Base-by-base conservation (phyloP, 2,113 vertebrate species). In the Nipponia nippon region DNA sequence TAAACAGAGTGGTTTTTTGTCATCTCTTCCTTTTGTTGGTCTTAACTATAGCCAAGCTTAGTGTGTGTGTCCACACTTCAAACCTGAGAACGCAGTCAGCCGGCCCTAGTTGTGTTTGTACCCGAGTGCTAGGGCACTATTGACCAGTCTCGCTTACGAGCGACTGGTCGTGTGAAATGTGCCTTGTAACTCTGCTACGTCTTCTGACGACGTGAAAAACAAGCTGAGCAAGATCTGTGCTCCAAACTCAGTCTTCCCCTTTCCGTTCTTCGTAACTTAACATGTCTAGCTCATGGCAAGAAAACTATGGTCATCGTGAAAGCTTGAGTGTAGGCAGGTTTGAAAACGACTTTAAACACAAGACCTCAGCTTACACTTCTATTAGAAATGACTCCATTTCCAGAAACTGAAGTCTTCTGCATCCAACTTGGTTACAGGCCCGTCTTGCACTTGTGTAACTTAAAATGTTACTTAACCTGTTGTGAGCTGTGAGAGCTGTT, bases 261-360 rank as follows among this genome's bases (percentile, higher is more conserved):
- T 21, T 3, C 34, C 9, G 0, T 22, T 36, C 52, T 61, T 40
- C 4, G 0, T 3, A 1, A 26, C 67, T 46, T 13, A 27, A 44
- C 3, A 1, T 11, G 30, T 17, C 40, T 27, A 9, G 18, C 66
- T 62, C 1, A 1, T n/a, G 38, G 26, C 23, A 20, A n/a, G 21
- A 23, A 23, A 67, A 10, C 47, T 3, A 0, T 11, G 59, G 59
- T 22, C 22, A 1, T 11, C 0, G 1, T 25, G 78, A 40, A 25
- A 34, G 34, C 50, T 32, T 17, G 18, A 52, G 40, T 0, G 32
- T 11, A 29, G 50, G 23, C 34, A 36, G n/a, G 26, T 55, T 16
- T 13, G 44, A 46, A 42, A 32, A 21, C 0, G 0, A 0, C 42
- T 53, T 20, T 7, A 27, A n/a, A 38, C 13, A 4, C 52, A 3